Base-by-base conservation (phyloP, 2,113 vertebrate species). In the Anarrhichthys ocellatus region DNA sequence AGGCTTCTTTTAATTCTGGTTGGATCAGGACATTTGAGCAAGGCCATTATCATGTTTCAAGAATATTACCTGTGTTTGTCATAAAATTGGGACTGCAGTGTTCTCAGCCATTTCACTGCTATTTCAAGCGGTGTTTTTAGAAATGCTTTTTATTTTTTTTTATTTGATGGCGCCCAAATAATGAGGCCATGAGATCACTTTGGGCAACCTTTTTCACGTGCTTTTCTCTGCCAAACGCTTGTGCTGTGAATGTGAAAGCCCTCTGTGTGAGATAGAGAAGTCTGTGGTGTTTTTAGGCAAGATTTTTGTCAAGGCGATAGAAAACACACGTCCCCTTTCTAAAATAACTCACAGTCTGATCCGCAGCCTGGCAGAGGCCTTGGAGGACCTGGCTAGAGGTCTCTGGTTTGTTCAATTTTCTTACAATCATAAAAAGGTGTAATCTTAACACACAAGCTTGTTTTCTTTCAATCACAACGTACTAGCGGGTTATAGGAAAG, bases 131-230 rank as follows among this genome's bases (percentile, higher is more conserved):
- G 29, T 42, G 24, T 59, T 78, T 15, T 74, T 48, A 82, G 36
- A 66, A 32, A 56, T 50, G 48, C 34, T 32, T 42, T 63, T 59
- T 68, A 59, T 80, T 89, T 82, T 11, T 87, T 84, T 85, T 63
- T 5, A 72, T 77, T 82, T 76, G 24, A 29, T 80, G 68, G 44
- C 52, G 84, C 32, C 75, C n/a, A 80, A 86, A 83, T 83, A 85
- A 72, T 74, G 38, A 85, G 78, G 70, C 73, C 42, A 11, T 80
- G 83, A 86, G 87, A 92, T 61, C 88, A 66, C 54, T 63, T 62
- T 17, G 50, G 81, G 75, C 70, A 65, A 48, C 11, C 54, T 76
- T 67, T 50, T 42, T 65, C 9, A 9, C 8, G 2, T 17, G 9
- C 24, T 46, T 52, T 58, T 80, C 34, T 75, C 42, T 76, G 66